phyloP scores from a whole-genome alignment of 2,888 invertebrate species.

The Pollenia angustigena region DNA sequence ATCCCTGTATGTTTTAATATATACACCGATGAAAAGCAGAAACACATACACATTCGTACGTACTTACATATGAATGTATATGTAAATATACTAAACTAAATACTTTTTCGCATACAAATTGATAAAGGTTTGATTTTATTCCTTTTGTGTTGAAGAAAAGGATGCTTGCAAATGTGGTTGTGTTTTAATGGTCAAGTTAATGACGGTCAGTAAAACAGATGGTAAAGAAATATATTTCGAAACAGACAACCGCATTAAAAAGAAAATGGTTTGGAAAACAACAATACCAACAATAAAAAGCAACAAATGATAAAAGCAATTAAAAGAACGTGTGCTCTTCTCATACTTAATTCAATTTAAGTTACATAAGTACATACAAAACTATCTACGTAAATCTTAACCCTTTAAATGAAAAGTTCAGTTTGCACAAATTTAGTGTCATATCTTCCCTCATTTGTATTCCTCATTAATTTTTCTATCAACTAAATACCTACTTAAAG shows the following conservation, averaged over 20 bases:
- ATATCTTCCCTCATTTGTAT: too few relatives aligned
- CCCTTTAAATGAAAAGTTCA: neutral
- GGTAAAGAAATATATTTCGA: slow-evolving; percentile 45
- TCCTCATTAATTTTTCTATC: too few relatives aligned
- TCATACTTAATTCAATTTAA: slow-evolving; percentile 32
- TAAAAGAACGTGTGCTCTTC: slow-evolving; percentile 67
- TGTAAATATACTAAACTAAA: neutral
- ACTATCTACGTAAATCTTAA: neutral
- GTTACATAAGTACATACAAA: neutral
- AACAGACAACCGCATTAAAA: slow-evolving; percentile 57
- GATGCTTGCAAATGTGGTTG: slow-evolving; percentile 40
- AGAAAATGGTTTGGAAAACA: slow-evolving; percentile 55
- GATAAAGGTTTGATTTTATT: slow-evolving; percentile 44
- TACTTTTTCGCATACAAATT: slow-evolving; percentile 16
- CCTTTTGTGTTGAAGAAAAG: slow-evolving; percentile 15
- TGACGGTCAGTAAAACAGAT: slow-evolving; percentile 66
- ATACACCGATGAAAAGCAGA: neutral
- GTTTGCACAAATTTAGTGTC: neutral
- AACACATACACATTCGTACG: neutral
- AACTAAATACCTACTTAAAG: neutral
- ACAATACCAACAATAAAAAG: slow-evolving; percentile 27
- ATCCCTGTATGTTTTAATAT: neutral
- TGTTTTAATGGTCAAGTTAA: slow-evolving; percentile 63
- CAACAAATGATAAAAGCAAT: slow-evolving; percentile 70
- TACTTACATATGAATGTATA: neutral